Base-by-base conservation (phyloP, 1,140 invertebrate genomes). In the Microvelia longipes region DNA sequence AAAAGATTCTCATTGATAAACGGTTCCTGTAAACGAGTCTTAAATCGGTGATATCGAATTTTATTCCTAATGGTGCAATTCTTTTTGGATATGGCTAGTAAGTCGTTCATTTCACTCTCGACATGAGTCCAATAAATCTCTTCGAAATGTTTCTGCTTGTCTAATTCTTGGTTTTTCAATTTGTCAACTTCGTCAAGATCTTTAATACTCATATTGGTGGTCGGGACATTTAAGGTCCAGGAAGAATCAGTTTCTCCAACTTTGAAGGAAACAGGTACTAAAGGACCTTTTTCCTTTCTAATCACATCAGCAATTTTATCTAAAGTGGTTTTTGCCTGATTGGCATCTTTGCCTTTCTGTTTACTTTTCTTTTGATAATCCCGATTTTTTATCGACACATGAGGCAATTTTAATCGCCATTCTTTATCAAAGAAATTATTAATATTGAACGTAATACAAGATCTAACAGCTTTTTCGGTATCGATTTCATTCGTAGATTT, bases 221-320 rank as follows among this genome's bases (percentile, higher is more conserved):
- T 61, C 2, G 62, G 29, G n/a, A 69, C 69, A 66, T 65, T 30
- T 14, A 69, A 26, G 11, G 69, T 69, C 63, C 62, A 69, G 19
- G 35, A 25, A 19, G 26, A 27, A 11, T 69, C 64, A 2, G 24
- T 62, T 0, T 64, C 63, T 15, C 30, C 66, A 26, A 69, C 66
- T 35, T 69, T n/a, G 1, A 69, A 28, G 24, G 69, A 29, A 15
- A 69, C 63, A 1, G 63, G n/a, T 11, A 29, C 27, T 19, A 26
- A 15, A 35, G 27, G 25, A 27, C 5, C 14, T 2, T 27, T 26
- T 64, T 64, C 62, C 29, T 64, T 25, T 28, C 29, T 64, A 28
- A 69, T 69, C 28, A 63, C 62, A 24, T 29, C n/a, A 29, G 60
- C 68, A 19, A 69, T 15, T 1, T 13, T 27, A 27, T 64, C 27